phyloP scores from a whole-genome alignment of 2,888 invertebrate species.

The Agrotis segetum region DNA sequence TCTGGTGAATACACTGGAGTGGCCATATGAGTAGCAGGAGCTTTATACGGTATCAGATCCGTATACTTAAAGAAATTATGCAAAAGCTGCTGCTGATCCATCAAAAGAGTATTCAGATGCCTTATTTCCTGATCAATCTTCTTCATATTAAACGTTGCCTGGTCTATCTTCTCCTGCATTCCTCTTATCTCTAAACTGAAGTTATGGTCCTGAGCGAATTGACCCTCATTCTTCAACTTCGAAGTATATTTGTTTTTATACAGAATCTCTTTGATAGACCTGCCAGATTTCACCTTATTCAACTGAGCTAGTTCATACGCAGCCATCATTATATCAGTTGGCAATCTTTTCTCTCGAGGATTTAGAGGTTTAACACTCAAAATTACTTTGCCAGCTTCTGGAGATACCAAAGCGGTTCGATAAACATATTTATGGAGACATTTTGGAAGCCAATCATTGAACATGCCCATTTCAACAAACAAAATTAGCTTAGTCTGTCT shows the following conservation, averaged over 20 bases:
- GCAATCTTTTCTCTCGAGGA: slow-evolving; percentile 95
- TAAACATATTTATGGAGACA: slow-evolving; percentile 94
- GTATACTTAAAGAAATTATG: slow-evolving; percentile 80
- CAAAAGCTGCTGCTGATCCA: slow-evolving; percentile 84
- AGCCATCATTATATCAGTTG: slow-evolving; percentile 94
- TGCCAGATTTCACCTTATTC: slow-evolving; percentile 92
- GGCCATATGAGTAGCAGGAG: slow-evolving; percentile 70
- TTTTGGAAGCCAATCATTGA: slow-evolving; percentile 94
- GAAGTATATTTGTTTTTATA: slow-evolving; percentile 91
- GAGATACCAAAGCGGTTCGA: slow-evolving; percentile 95
- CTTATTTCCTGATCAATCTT: slow-evolving; percentile 93
- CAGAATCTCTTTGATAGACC: slow-evolving; percentile 92
- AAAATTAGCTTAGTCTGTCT: slow-evolving; percentile 96
- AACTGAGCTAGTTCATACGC: slow-evolving; percentile 95
- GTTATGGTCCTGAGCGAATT: slow-evolving; percentile 81
- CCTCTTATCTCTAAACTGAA: slow-evolving; percentile 91
- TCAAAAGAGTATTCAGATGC: slow-evolving; percentile 91
- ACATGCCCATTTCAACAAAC: slow-evolving; percentile 95
- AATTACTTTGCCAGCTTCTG: slow-evolving; percentile 95
- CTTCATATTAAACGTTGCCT: slow-evolving; percentile 93
- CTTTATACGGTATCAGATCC: slow-evolving; percentile 72
- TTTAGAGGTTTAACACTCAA: slow-evolving; percentile 95
- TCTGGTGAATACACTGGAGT: slow-evolving; percentile 77
- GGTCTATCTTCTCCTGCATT: slow-evolving; percentile 93
- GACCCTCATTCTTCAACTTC: slow-evolving; percentile 91